A percentile compares a stretch with the other conserved stretches of the same genome.
phyloP scores from a whole-genome alignment of 2,888 invertebrate genomes.

The Notocelia uddmanniana region DNA sequence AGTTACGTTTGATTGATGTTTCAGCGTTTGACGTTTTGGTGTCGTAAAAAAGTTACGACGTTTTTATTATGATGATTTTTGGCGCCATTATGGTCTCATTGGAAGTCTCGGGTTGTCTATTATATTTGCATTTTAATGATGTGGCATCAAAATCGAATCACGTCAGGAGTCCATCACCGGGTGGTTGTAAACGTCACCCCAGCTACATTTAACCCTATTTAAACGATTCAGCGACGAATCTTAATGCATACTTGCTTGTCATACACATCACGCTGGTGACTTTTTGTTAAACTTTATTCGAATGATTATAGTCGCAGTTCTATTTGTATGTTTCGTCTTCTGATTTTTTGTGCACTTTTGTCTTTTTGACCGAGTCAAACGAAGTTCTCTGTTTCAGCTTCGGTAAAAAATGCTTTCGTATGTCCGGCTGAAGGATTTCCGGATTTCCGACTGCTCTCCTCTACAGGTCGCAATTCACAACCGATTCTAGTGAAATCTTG shows the following conservation, averaged over 20 bases:
- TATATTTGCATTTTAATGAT: constrained; percentile 66
- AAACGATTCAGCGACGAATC: constrained; percentile 46
- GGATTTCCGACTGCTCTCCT: too few species aligned
- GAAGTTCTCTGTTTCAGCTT: too few species aligned
- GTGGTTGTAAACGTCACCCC: constrained; percentile 52
- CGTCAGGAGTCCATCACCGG: constrained; percentile 51
- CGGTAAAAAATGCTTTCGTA: too few species aligned
- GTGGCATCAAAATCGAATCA: constrained; percentile 57
- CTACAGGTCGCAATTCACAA: too few species aligned
- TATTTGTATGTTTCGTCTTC: background rate
- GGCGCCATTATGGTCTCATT: constrained; percentile 27
- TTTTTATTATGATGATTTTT: constrained; percentile 23
- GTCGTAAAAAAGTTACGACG: constrained; percentile 24
- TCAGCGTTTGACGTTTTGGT: constrained; percentile 29
- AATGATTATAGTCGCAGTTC: constrained; percentile 1
- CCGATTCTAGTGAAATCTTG: too few species aligned
- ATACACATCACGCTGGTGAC: constrained; percentile 25
- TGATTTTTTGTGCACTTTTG: background rate
- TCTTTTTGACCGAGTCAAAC: too few species aligned
- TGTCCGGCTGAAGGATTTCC: too few species aligned
- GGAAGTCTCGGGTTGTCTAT: constrained; percentile 28
- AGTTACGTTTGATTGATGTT: constrained; percentile 35
- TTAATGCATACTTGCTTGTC: constrained; percentile 50
- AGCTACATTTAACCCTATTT: constrained; percentile 56
- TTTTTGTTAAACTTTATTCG: constrained; percentile 21